Evolutionary conservation across 2,797 vertebrate species (phyloP).

Genomic region (Pseudochaenichthys georgianus): DNA sequence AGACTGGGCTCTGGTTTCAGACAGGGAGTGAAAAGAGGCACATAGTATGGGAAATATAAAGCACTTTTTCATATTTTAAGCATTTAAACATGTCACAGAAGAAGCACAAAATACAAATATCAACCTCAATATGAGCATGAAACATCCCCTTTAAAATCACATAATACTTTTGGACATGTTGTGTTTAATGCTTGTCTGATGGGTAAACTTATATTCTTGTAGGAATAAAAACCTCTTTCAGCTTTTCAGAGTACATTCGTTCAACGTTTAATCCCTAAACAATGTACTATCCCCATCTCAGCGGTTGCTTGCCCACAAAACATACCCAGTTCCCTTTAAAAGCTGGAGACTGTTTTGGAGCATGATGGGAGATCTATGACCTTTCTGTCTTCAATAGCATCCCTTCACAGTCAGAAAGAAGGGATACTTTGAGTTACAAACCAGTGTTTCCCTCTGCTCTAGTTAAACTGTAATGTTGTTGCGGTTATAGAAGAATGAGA

Average conservation of each 20-base stretch:
- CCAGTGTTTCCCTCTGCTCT: background rate
- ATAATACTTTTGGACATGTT: background rate
- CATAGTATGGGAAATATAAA: too few species aligned
- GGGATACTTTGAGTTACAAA: constrained; percentile 5
- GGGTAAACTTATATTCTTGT: background rate
- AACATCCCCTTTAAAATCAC: too few species aligned
- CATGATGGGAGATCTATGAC: constrained; percentile 12
- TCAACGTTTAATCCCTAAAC: constrained; percentile 10
- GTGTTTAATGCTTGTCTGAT: background rate
- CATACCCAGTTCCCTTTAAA: background rate
- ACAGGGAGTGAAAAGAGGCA: too few species aligned
- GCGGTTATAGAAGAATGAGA: background rate
- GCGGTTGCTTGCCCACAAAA: constrained; percentile 5
- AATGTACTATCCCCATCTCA: background rate
- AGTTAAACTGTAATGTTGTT: background rate
- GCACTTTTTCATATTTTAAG: too few species aligned
- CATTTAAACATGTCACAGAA: too few species aligned
- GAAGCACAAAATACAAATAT: too few species aligned
- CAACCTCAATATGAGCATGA: too few species aligned
- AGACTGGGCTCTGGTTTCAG: too few species aligned
- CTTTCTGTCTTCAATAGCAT: constrained; percentile 11
- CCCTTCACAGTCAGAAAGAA: background rate
- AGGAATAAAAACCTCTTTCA: background rate
- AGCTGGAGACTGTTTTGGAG: background rate
- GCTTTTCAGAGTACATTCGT: background rate